Evolutionary conservation across 2,888 invertebrate species (phyloP), one percentile per base, ranked within the genome.

Genomic region (Pristionchus arcanus): DNA sequence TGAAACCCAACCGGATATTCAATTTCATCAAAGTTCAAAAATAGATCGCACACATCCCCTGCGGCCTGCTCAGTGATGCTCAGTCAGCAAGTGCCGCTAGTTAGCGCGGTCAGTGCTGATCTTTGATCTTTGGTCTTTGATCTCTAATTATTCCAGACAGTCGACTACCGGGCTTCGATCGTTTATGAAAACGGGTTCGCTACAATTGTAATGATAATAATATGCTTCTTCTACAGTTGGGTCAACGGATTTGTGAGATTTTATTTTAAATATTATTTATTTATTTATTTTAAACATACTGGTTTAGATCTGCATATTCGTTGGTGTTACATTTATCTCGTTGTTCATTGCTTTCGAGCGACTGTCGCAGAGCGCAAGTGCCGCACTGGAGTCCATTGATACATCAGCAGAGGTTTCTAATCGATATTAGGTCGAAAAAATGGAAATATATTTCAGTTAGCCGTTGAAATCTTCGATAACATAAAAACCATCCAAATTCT

Each of bases 101-200:
- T 53, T 13, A 74, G 71, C 37, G 71, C 87, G n/a, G 87, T 87
- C 4, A 87, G 87, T 59, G 2, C 11, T 63, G 63, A 63, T 7
- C 3, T 28, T 49, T 83, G 28, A 84, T 84, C 84, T 55, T 55
- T 55, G 53, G 28, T n/a, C 16, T 42, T 15, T 25, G 21, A 49
- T 9, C n/a, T 49, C 21, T 42, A 42, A 19, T n/a, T 19, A 16
- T 59, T 87, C 5, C 53, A 87, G 87, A 55, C 74, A n/a, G n/a
- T 88, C 21, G 88, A 88, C 77, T 88, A 88, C 25, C 88, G 88
- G 0, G 88, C 55, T 0, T 74, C 88, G 25, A 31, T 88, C 15
- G 55, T 77, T 15, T 77, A 77, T 37, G 88, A 88, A 37, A 88
- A 88, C 19, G 37, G 25, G 16, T 74, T 77, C 11, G 77, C 88